Conservation (phyloP, 2,113 vertebrate species). For the Cyprinodon brontotheroides region DNA sequence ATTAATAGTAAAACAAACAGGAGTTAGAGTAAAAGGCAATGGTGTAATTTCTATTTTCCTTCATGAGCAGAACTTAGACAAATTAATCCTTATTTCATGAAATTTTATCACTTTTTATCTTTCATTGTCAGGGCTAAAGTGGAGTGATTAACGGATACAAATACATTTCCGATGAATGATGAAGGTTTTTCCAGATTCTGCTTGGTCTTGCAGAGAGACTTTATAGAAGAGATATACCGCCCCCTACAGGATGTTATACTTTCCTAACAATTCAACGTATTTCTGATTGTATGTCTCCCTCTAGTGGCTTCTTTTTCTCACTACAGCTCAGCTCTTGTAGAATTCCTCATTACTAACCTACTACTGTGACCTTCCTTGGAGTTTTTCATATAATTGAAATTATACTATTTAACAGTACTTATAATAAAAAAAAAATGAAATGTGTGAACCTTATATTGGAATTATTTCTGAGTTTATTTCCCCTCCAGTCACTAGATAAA, state of each 20-base stretch:
- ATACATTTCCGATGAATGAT: not conserved
- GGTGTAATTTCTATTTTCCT: too few species aligned
- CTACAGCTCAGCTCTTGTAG: slow-evolving; percentile 15
- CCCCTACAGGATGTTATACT: slow-evolving; percentile 17
- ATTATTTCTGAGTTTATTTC: not conserved
- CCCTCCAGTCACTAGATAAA: not conserved
- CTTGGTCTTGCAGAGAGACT: not conserved
- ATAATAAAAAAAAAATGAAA: too few species aligned
- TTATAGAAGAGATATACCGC: not conserved
- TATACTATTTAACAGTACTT: not conserved
- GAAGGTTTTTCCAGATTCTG: not conserved
- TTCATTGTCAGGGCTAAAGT: not conserved
- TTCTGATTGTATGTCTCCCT: slow-evolving; percentile 11
- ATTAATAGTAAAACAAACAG: not conserved
- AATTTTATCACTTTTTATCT: not conserved
- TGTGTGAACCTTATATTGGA: not conserved
- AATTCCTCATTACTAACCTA: not conserved
- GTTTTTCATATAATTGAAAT: not conserved
- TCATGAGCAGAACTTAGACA: not conserved
- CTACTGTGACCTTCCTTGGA: not conserved
- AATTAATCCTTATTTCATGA: not conserved
- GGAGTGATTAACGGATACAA: not conserved
- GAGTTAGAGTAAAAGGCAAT: not conserved
- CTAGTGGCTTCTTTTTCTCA: slow-evolving; percentile 20
- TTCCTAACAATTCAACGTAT: not conserved